Base-by-base conservation (phyloP, 1,140 invertebrate genomes). In the Megalopta genalis region DNA sequence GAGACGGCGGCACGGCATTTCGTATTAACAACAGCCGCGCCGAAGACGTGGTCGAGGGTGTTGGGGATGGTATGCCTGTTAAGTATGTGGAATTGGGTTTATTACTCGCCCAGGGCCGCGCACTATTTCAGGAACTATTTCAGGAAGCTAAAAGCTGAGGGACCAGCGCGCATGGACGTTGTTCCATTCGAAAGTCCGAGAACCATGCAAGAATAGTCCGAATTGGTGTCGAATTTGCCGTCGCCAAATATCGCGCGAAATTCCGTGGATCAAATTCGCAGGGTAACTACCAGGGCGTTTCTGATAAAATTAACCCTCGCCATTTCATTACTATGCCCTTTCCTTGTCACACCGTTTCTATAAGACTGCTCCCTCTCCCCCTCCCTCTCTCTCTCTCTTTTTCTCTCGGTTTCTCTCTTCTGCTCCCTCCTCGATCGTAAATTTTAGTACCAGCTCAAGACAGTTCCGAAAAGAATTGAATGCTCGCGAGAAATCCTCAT, bases 31-130 rank as follows among this genome's bases (percentile, higher is more conserved):
- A 23, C 67, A 46, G 49, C 64, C 52, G 74, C 39, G 39, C 14
- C 69, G 37, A 69, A 78, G 80, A 72, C 67, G 39, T 21, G 59
- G 67, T 65, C 52, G 81, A 57, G 64, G 62, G 66, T 69, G 72
- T 49, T 66, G 27, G 71, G n/a, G 62, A 59, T 68, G 81, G 80
- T 86, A 86, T 86, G 77, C 63, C 77, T 70, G 80, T 86, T 86
- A 86, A 86, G 77, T 86, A 86, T 86, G 85, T 87, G 77, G 70
- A 82, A 87, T 86, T 86, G 80, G 85, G 85, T 87, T 86, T 87
- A 87, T 87, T 86, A 86, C 76, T 72, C 85, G 75, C 69, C 60
- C 32, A 62, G 62, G 67, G 73, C 63, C 80, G 83, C 71, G 68
- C 63, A 86, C 80, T 86, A 83, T 83, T 86, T 80, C 74, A 77